These are phyloP conservation scores for Acropora tenuis DNA, from an alignment of 64 coral and sea anemone species.

Conservation along the genomic window DNA sequence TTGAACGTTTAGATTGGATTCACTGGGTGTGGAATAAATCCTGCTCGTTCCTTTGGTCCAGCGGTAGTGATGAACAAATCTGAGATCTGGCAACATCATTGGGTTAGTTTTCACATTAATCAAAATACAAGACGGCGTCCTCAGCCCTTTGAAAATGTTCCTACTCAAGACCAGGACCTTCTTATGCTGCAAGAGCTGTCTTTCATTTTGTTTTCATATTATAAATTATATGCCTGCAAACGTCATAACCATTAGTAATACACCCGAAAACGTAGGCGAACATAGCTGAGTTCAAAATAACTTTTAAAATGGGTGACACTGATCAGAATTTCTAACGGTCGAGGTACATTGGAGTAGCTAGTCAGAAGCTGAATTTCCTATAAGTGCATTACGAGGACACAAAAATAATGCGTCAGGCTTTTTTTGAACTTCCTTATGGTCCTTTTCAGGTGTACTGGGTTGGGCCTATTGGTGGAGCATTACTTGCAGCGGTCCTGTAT, in stretches of 20 bases:
- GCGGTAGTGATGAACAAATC: slow-evolving; percentile 66
- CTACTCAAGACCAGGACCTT: background rate
- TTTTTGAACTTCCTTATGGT: background rate
- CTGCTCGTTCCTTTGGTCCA: slow-evolving; percentile 77
- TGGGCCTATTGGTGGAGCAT: slow-evolving; percentile 52
- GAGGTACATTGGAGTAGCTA: too few relatives aligned
- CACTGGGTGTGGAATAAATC: slow-evolving; percentile 84
- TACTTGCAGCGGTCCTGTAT: slow-evolving; percentile 54
- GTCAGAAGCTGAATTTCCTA: too few relatives aligned
- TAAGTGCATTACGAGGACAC: too few relatives aligned
- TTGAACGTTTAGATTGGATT: slow-evolving; percentile 73
- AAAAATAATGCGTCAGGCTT: too few relatives aligned
- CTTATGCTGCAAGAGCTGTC: background rate
- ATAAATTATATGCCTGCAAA: too few relatives aligned
- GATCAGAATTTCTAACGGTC: too few relatives aligned
- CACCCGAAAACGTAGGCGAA: too few relatives aligned
- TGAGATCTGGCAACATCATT: slow-evolving; percentile 66
- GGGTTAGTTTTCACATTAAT: slow-evolving; percentile 40
- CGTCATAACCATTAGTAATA: too few relatives aligned
- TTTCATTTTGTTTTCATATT: background rate
- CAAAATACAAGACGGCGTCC: background rate
- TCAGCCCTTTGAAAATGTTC: too few relatives aligned
- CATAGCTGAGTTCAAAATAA: too few relatives aligned
- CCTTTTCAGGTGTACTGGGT: slow-evolving; percentile 58
- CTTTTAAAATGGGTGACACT: too few relatives aligned